Evolutionary conservation across 1,140 invertebrate genomes (phyloP), one percentile per base, ranked within the genome.

Genomic region (Pentalonia nigronervosa): DNA sequence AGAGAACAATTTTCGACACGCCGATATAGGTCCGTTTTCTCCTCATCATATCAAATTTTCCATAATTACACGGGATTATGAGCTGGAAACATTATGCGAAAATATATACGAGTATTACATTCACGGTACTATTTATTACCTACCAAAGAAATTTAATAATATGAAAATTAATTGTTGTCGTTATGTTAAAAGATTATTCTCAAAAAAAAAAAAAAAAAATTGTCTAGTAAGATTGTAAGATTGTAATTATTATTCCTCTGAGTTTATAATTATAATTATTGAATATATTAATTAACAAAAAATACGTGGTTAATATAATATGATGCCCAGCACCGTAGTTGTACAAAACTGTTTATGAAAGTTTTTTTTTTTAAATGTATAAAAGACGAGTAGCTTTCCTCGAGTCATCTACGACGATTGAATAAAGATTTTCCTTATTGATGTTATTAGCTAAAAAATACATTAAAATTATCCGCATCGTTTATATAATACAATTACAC

Each of bases 1-100:
- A 50, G 34, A 91, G n/a, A 45, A 83, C 1, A 83, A 83, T 92
- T 92, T 92, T 92, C 76, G 67, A 92, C 60, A 83, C 45, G 34
- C 88, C 88, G 50, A 56, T 53, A 53, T 56, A 56, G 34, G 50
- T 89, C 23, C 34, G 88, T 89, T 89, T 89, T 89, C 88, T 89
- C 88, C 34, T 53, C 8, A 1, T 53, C 34, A 34, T 45, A 89
- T 53, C n/a, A 89, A 89, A 53, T 36, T 89, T 89, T 50, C 36
- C 88, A 41, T 56, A 89, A 89, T 89, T 36, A 56, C 17, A 30
- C n/a, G 47, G n/a, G 86, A 88, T 53, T 89, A 89, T 45, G 34
- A 20, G 20, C 87, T 41, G 83, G 83, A 84, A 84, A 84, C 83
- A 6, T 36, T 84, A 45, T 84, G 36, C 41, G 36, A 84, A 41